phyloP scores from a whole-genome alignment of 2,113 vertebrate species.

The Platycercus adscitus region DNA sequence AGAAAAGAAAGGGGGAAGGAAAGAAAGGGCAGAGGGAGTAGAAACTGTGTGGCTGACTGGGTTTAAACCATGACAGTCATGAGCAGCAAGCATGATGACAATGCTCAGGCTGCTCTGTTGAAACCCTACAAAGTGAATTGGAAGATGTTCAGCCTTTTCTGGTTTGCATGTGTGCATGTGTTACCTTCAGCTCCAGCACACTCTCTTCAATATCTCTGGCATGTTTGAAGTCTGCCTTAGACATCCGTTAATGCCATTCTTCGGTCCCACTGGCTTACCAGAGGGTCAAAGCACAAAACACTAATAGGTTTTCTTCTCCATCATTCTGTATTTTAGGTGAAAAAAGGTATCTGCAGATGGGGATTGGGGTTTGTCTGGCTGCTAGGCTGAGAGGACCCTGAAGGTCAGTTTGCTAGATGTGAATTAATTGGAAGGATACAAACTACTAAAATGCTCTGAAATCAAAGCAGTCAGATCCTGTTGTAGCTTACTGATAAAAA shows the following conservation, averaged over 20 bases:
- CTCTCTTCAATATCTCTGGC: neutral
- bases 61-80: no score
- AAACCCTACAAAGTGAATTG: neutral
- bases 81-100: neutral
- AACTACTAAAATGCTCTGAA: neutral
- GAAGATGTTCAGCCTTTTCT: neutral
- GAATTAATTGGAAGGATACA: neutral
- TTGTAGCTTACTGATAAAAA: conserved; percentile 15
- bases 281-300: neutral
- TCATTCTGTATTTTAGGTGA: neutral
- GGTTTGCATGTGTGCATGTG: neutral
- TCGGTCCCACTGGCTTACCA: neutral
- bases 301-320: neutral
- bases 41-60: no score
- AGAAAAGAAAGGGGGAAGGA: no score
- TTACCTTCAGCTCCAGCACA: neutral
- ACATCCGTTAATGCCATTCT: neutral
- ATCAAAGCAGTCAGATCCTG: neutral
- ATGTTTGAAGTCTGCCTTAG: neutral
- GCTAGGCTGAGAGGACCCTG: neutral
- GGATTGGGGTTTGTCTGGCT: neutral
- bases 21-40: no score
- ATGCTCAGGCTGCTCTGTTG: neutral
- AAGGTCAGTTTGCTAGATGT: neutral
- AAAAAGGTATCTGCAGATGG: neutral